These are phyloP conservation scores for Nineta flava DNA, from an alignment of 2,888 invertebrate genomes.

Conservation along the genomic window DNA sequence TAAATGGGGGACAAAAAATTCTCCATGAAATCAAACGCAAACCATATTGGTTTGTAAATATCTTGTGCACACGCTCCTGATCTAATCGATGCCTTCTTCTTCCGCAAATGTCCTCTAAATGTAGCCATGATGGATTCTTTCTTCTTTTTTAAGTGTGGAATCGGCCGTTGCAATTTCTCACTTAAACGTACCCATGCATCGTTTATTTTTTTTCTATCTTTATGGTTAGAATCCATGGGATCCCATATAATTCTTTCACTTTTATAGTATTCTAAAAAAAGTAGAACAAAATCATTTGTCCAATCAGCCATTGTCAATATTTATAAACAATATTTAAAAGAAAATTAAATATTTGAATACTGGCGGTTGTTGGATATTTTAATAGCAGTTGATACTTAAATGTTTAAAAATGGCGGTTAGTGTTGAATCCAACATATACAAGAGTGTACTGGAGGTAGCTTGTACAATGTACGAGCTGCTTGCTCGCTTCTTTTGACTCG, in stretches of 20 bases:
- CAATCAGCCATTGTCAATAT: background rate
- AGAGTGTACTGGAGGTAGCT: background rate
- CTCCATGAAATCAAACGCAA: slow-evolving; percentile 12
- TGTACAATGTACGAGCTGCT: background rate
- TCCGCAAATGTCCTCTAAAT: slow-evolving; percentile 9
- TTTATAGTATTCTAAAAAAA: background rate
- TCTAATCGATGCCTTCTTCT: slow-evolving; percentile 10
- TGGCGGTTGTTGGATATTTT: background rate
- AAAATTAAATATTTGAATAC: background rate
- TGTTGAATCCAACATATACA: too few species aligned
- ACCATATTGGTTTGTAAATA: slow-evolving; percentile 13
- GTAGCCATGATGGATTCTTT: slow-evolving; percentile 13
- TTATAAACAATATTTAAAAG: background rate
- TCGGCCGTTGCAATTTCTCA: background rate
- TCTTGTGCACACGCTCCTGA: slow-evolving; percentile 10
- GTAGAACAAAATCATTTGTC: background rate
- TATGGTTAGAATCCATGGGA: background rate
- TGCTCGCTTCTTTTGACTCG: background rate
- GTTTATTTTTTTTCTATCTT: background rate
- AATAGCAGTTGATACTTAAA: background rate
- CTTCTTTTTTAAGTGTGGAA: slow-evolving; percentile 11
- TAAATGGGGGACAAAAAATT: slow-evolving; percentile 9
- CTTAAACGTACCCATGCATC: slow-evolving; percentile 6
- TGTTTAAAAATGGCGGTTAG: background rate
- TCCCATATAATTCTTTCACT: background rate